Percentiles rank a stretch among this genome's conserved stretches.
Evolutionary conservation across 64 coral and sea anemone species (phyloP).

Genomic region (Montipora efflorescens): DNA sequence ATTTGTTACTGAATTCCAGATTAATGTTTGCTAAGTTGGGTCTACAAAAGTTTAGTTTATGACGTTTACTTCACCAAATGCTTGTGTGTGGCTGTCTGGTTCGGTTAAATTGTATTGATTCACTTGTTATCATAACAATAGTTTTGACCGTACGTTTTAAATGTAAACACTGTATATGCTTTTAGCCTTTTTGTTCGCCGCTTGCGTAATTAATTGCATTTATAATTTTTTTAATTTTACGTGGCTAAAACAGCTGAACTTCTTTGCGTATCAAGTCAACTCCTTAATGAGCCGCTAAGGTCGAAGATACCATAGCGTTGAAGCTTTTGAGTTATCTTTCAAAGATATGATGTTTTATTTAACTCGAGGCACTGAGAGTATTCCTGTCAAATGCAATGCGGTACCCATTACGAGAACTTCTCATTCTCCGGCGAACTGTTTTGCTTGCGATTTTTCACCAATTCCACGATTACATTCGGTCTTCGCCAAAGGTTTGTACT

Average conservation of each 20-base stretch:
- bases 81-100: not conserved
- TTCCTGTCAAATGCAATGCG: not conserved
- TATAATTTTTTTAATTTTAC: not conserved
- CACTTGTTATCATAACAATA: not conserved
- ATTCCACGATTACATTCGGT: not conserved
- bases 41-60: no score
- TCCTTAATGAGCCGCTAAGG: not conserved
- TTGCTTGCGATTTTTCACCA: not conserved
- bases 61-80: not conserved
- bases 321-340: conserved; percentile 7
- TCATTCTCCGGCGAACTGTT: not conserved
- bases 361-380: not conserved
- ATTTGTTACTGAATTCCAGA: no score
- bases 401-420: not conserved
- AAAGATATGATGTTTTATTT: not conserved
- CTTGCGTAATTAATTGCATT: not conserved
- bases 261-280: not conserved
- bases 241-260: not conserved
- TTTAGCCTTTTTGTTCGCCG: not conserved
- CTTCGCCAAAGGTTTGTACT: no score
- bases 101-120: not conserved
- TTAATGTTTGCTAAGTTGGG: no score
- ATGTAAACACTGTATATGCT: not conserved
- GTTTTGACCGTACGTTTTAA: not conserved
- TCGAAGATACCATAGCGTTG: not conserved